Base-by-base conservation (phyloP, 2,888 invertebrate species). In the Heliconius ethilla region DNA sequence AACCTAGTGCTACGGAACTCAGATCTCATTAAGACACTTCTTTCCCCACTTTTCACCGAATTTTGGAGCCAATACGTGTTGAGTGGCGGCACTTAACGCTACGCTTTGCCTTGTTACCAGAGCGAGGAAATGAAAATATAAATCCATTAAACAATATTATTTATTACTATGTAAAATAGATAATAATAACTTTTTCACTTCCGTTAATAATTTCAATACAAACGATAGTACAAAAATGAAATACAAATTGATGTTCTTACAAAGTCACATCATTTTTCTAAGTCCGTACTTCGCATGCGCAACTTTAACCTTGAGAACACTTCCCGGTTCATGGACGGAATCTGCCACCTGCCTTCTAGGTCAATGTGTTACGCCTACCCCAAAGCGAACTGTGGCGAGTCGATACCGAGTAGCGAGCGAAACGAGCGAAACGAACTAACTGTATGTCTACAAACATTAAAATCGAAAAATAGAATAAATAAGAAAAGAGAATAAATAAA, bases 251-350 rank as follows among this genome's bases (percentile, higher is more conserved):
- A n/a, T 72, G 78, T n/a, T 82, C 66, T 40, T 81, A 80, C 88
- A 90, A 92, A 83, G 90, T 88, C 84, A 89, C 82, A 33, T 80
- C 82, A 80, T n/a, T 59, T 66, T 62, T 22, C 25, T 81, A 82
- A 81, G 59, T 33, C 15, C 80, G 22, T 29, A 79, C 63, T 69
- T 87, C 93, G 93, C 93, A 91, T 89, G 93, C 88, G 87, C 85
- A 77, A 83, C 11, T 83, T 86, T 91, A 86, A 89, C 93, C 93
- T 93, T 92, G 92, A 85, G 83, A 80, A 80, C 81, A 89, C 90
- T 92, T 93, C 93, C 93, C 91, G 92, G 93, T 93, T 93, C 93
- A 93, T 84, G 92, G 92, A 87, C 92, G 90, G 82, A 85, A 83
- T 82, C 86, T 86, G 88, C 87, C 90, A 89, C 87, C 88, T 88